Conservation (phyloP, 2,888 invertebrate species). For the Chrysina gloriosa region DNA sequence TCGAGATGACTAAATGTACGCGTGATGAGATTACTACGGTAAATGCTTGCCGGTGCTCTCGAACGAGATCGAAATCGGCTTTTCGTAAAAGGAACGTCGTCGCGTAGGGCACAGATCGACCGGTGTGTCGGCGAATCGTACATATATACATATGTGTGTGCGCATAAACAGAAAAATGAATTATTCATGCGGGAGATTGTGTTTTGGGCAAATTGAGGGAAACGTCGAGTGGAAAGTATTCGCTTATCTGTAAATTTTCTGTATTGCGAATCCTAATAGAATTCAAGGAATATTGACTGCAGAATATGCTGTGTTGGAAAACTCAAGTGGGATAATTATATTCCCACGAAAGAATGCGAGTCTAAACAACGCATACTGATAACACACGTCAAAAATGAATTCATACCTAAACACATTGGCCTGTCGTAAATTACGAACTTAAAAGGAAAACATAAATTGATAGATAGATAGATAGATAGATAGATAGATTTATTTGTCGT, state of each 20-base stretch:
- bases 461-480: too few relatives aligned
- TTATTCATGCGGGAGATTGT: constrained; percentile 22
- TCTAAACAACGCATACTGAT: too few relatives aligned
- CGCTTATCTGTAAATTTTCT: not conserved
- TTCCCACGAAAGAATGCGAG: too few relatives aligned
- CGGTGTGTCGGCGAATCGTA: constrained; percentile 21
- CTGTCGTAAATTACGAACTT: too few relatives aligned
- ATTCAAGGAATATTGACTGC: too few relatives aligned
- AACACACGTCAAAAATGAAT: too few relatives aligned
- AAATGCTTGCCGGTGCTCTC: constrained; percentile 11
- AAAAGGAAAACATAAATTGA: too few relatives aligned
- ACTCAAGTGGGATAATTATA: too few relatives aligned
- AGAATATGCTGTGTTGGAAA: too few relatives aligned
- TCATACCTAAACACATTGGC: too few relatives aligned
- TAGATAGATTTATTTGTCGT: too few relatives aligned
- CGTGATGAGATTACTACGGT: constrained; percentile 33
- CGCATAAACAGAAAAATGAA: constrained; percentile 33
- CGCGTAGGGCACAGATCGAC: not conserved
- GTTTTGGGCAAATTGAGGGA: constrained; percentile 9
- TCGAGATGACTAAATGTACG: constrained; percentile 32
- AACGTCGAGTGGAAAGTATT: constrained; percentile 9
- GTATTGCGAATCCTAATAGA: too few relatives aligned
- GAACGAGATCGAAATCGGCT: constrained; percentile 14
- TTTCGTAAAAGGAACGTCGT: not conserved
- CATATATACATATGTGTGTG: constrained; percentile 1